phyloP scores from a whole-genome alignment of 2,888 invertebrate species.

The Chironomus tentans region DNA sequence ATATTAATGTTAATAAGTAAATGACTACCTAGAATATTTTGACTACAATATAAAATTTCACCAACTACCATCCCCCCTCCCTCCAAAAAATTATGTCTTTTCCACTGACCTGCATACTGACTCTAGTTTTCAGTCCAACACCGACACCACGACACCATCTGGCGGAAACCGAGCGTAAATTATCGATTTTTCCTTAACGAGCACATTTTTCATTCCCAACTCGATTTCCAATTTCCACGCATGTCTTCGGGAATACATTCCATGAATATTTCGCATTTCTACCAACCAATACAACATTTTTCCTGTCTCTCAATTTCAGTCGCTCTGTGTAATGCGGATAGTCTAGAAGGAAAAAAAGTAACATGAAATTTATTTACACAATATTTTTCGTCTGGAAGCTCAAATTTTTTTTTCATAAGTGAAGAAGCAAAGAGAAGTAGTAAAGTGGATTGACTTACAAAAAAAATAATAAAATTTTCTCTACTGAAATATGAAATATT shows the following conservation, averaged over 20 bases:
- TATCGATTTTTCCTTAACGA: slow-evolving; percentile 5
- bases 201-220: background rate
- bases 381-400: background rate
- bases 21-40: too few relatives aligned
- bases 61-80: too few relatives aligned
- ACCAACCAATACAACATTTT: background rate
- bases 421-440: background rate
- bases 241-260: background rate
- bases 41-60: too few relatives aligned
- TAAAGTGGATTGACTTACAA: background rate
- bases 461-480: too few relatives aligned
- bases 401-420: background rate
- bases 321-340: background rate
- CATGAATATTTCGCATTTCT: background rate
- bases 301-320: background rate
- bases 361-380: background rate
- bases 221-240: slow-evolving; percentile 2
- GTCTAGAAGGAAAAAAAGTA: background rate
- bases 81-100: too few relatives aligned
- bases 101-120: too few relatives aligned
- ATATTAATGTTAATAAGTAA: too few relatives aligned
- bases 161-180: background rate
- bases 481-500: too few relatives aligned
- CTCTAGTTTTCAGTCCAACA: too few relatives aligned
- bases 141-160: background rate